Base-by-base conservation (phyloP, 2,797 vertebrate genomes). In the Tadarida brasiliensis region DNA sequence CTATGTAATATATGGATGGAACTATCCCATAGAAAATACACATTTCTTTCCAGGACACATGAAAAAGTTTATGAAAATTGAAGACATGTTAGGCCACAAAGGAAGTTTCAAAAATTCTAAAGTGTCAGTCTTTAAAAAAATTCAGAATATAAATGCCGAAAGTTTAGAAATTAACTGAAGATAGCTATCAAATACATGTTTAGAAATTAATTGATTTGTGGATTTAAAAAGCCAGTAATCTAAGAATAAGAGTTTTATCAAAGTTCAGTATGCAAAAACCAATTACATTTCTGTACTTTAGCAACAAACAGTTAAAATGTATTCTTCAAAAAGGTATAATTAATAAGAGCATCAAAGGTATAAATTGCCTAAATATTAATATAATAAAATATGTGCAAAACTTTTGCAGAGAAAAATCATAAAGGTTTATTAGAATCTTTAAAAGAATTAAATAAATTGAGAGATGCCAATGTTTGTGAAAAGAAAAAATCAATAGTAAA, bases 41-140 rank as follows among this genome's bases (percentile, higher is more conserved):
- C 20, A 90, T 87, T 81, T 33, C 56, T 89, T 91, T 88, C 44
- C 11, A 57, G 47, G n/a, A 86, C 19, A 83, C 12, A 22, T 84
- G 59, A 90, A 90, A 96, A 85, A 70, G 51, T 59, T 83, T 83
- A 56, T 87, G 30, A 85, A 92, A 94, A 87, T 59, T 74, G 28
- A 87, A 87, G 67, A 51, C 17, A 73, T 12, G 44, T 11, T 83
- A 73, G 24, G 4, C n/a, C 47, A 54, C 51, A 91, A 91, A 87
- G 35, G 17, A 92, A 90, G 44, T 61, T 19, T 93, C 63, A 39
- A 22, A 68, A 92, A 81, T 85, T 63, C 63, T 54, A 11, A 87
- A 77, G 11, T 44, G 16, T 74, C 61, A 82, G 26, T 84, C 16
- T 67, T 61, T 47, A 54, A 39, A 12, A 77, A 33, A 73, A 70